Base-by-base conservation (phyloP, 2,888 invertebrate genomes). In the Nipponacmea schrenckii region DNA sequence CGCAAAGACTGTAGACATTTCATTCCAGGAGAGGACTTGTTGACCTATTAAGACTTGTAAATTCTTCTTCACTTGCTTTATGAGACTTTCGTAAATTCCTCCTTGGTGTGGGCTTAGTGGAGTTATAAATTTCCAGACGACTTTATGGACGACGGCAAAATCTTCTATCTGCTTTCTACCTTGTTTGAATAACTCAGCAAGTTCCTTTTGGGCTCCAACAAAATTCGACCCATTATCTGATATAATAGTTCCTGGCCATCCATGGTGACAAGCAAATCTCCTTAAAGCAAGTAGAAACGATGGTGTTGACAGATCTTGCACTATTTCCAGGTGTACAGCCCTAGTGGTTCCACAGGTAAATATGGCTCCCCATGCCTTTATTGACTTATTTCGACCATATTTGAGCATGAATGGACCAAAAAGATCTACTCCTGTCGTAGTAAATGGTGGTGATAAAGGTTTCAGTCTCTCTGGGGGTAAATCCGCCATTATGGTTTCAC, bases 311-410 rank as follows among this genome's bases (percentile, higher is more conserved):
- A 74, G 15, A n/a, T 27, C 64, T 24, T 64, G 62, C 0, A 69
- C 71, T n/a, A 74, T 65, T 56, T 74, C 71, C 27, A 74, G 56
- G 65, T 71, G 74, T 14, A 74, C 31, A 1, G 71, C 74, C 31
- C 68, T 65, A 4, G 44, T 64, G 0, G 62, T 65, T n/a, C 66
- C 56, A 56, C 74, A 74, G 0, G 71, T 71, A 31, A 74, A 74
- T 17, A 71, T 27, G 2, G 69, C 69, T 39, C 69, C 69, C 69
- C 69, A 72, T 31, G 72, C 72, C 20, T 69, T 69, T 24, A 63
- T 69, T 5, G 27, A 45, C 45, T 69, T 63, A 14, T 69, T 67
- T 14, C 50, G 15, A 2, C 63, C 69, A 65, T 66, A 69, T 31
- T 46, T 56, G n/a, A 69, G 67, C n/a, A 39, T 15, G 48, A 69